Evolutionary conservation across 2,113 vertebrate species (phyloP), one percentile per base, ranked within the genome.

Genomic region (Heliornis fulica): DNA sequence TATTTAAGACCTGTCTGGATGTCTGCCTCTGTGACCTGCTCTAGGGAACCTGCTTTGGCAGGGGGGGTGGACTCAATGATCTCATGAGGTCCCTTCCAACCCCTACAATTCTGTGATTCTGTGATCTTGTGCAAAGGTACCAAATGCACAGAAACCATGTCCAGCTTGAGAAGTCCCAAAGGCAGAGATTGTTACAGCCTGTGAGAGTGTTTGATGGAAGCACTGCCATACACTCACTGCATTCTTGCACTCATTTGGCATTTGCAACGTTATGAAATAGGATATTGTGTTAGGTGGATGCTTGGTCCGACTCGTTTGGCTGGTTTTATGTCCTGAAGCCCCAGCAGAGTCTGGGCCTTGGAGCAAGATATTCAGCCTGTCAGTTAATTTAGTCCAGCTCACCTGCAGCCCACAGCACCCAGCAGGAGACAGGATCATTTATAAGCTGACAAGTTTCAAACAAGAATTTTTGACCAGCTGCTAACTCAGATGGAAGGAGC

Each of bases 261-360:
- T 94, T 90, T 72, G 23, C 53, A 83, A 31, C 66, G 64, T 64
- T 68, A 72, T 77, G 96, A 94, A 96, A 96, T n/a, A 53, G 59
- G 91, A 96, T 95, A 88, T 69, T 88, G 89, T 6, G 89, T 61
- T 57, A 95, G 86, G 66, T 41, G 46, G 63, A 72, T 78, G 40
- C 53, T 80, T 89, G 66, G 75, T 77, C 75, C 46, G 83, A 79
- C 29, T 65, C 21, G 1, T 64, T 88, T 83, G 7, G 7, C 54
- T 76, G 83, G 1, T 54, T 92, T 92, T 68, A 38, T 28, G 23
- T 61, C 57, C 50, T 43, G 51, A 96, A 88, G 21, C 71, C 85
- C 53, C 63, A 50, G 3, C 9, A 69, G 78, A 29, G 6, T 61
- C 50, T 15, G 29, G 9, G 32, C 2, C 21, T 69, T 60, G 63